phyloP scores from a whole-genome alignment of 2,888 invertebrate species.

The Agriopis marginaria region DNA sequence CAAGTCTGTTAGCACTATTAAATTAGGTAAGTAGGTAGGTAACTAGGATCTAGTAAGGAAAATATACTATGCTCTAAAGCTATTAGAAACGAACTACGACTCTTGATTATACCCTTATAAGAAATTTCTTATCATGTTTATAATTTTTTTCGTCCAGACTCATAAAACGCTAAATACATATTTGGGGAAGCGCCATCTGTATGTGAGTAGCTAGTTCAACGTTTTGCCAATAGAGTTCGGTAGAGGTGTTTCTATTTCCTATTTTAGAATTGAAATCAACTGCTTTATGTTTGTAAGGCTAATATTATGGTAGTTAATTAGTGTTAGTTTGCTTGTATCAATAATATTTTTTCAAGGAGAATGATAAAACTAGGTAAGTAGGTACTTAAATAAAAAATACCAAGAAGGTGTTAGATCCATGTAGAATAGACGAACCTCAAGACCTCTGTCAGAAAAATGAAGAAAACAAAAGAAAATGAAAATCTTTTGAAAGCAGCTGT shows the following conservation, averaged over 20 bases:
- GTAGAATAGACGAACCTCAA: constrained; percentile 18
- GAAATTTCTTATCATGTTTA: not conserved
- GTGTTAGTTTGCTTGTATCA: too few species aligned
- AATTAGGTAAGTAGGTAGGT: too few species aligned
- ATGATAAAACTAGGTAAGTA: too few species aligned
- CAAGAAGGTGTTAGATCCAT: not conserved
- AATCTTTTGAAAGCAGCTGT: constrained; percentile 61
- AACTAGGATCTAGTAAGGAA: too few species aligned
- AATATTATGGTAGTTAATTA: too few species aligned
- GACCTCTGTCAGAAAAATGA: constrained; percentile 49
- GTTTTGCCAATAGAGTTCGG: constrained; percentile 61
- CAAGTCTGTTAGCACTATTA: too few species aligned
- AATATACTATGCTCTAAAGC: too few species aligned
- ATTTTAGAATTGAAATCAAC: not conserved
- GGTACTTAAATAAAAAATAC: too few species aligned
- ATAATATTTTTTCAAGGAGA: too few species aligned
- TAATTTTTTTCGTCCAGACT: not conserved
- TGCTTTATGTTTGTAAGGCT: too few species aligned
- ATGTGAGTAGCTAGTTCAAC: constrained; percentile 66
- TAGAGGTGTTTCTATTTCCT: constrained; percentile 28
- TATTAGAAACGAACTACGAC: too few species aligned
- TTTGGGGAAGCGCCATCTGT: constrained; percentile 64
- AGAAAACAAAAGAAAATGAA: constrained; percentile 74
- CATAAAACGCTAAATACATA: not conserved
- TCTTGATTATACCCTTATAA: too few species aligned